These are phyloP conservation scores for Dipodomys spectabilis DNA, from an alignment of 2,113 vertebrate species.

Conservation along the genomic window DNA sequence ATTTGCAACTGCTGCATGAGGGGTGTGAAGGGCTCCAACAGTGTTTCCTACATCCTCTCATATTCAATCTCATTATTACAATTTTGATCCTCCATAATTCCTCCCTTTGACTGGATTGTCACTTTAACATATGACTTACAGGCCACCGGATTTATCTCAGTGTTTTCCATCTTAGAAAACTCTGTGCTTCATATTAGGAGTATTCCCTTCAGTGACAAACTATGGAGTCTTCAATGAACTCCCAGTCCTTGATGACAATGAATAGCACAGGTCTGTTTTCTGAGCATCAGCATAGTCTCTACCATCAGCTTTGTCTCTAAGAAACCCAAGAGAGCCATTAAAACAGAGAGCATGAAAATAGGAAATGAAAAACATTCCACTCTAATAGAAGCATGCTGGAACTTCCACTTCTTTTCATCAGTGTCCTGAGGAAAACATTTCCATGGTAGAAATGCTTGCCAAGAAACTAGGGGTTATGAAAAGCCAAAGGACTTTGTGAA, in stretches of 20 bases:
- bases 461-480: constrained; percentile 17
- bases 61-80: neutral
- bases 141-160: constrained; percentile 53
- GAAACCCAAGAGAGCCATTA: constrained; percentile 51
- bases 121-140: constrained; percentile 55
- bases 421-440: neutral
- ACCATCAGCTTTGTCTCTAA: constrained; percentile 49
- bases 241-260: constrained; percentile 61
- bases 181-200: constrained; percentile 17
- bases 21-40: neutral
- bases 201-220: constrained; percentile 67
- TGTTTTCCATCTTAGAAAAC: constrained; percentile 66
- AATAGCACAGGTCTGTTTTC: constrained; percentile 59
- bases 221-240: constrained; percentile 55
- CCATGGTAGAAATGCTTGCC: neutral
- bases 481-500: constrained; percentile 43
- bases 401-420: neutral
- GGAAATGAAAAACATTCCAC: constrained; percentile 32
- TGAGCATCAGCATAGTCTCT: constrained; percentile 53
- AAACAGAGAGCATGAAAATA: constrained; percentile 43
- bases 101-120: constrained; percentile 43
- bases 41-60: neutral
- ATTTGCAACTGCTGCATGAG: neutral
- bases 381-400: constrained; percentile 50
- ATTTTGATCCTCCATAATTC: neutral